Conservation (phyloP, 92 coral and sea anemone species). For the Isaurus tuberculatus region DNA sequence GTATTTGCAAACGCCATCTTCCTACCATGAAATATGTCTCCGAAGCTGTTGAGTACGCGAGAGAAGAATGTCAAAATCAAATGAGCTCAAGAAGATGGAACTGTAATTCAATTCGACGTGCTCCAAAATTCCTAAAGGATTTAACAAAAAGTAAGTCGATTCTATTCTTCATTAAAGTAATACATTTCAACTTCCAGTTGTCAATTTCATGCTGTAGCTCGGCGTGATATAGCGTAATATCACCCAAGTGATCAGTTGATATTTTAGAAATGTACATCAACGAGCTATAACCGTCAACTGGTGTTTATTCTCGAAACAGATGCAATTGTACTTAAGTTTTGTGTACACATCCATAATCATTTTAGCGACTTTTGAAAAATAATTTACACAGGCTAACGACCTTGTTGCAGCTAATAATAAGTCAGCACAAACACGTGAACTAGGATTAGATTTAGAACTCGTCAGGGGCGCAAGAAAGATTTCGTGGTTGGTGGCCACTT, state of each 20-base stretch:
- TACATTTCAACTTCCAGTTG: not conserved
- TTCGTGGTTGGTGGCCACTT: slow-evolving; percentile 51
- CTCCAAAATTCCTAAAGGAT: slow-evolving; percentile 75
- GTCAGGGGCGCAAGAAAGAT: slow-evolving; percentile 4
- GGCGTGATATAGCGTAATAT: slow-evolving; percentile 24
- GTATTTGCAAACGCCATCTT: slow-evolving; percentile 67
- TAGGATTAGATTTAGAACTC: slow-evolving; percentile 14
- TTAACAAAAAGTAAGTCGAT: slow-evolving; percentile 77
- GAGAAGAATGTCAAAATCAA: slow-evolving; percentile 70
- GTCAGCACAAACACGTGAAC: slow-evolving; percentile 10
- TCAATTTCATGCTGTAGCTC: slow-evolving; percentile 11
- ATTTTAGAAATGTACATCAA: slow-evolving; percentile 42
- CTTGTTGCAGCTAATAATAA: slow-evolving; percentile 22
- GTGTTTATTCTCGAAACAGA: slow-evolving; percentile 39
- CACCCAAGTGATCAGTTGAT: slow-evolving; percentile 22
- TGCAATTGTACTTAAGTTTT: slow-evolving; percentile 48
- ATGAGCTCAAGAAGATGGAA: slow-evolving; percentile 81
- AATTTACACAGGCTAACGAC: slow-evolving; percentile 44
- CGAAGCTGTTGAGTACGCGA: slow-evolving; percentile 83
- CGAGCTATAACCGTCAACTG: slow-evolving; percentile 17
- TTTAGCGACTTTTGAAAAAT: slow-evolving; percentile 45
- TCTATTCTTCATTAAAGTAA: not conserved
- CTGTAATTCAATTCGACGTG: slow-evolving; percentile 70
- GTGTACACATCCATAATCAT: slow-evolving; percentile 48
- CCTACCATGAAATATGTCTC: slow-evolving; percentile 84